Percentiles rank a stretch among this genome's conserved stretches.
Conservation (phyloP, 2,797 vertebrate genomes). For the Arvicola amphibius region DNA sequence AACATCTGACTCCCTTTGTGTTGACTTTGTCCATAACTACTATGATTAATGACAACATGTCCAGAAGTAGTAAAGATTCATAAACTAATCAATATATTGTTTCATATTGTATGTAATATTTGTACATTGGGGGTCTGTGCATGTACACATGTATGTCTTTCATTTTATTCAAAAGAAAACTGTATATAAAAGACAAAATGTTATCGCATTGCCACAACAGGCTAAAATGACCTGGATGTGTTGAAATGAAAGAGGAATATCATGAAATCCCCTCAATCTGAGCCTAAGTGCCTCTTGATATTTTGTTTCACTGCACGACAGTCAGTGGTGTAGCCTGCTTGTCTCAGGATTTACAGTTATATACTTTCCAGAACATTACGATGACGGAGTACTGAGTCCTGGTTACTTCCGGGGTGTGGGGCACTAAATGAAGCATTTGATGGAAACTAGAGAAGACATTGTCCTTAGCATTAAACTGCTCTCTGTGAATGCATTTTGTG, state of each 20-base stretch:
- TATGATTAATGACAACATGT: background rate
- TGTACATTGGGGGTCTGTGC: background rate
- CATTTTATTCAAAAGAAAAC: background rate
- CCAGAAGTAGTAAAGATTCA: background rate
- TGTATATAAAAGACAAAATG: background rate
- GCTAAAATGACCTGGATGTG: background rate
- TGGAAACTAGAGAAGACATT: background rate
- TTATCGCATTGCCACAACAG: background rate
- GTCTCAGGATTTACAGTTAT: background rate
- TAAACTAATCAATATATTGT: background rate
- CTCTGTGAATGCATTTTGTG: conserved; percentile 50
- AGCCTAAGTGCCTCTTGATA: background rate
- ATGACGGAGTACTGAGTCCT: conserved; percentile 43
- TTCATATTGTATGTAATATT: background rate
- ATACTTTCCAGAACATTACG: background rate
- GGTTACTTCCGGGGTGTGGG: background rate
- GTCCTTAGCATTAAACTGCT: conserved; percentile 13
- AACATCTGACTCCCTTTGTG: background rate
- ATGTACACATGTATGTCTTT: background rate
- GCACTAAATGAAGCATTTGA: conserved; percentile 63
- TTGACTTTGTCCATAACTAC: background rate
- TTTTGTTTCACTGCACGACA: background rate
- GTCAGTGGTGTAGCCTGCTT: background rate
- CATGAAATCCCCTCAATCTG: background rate
- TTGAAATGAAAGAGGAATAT: background rate